Conservation (phyloP, 1,140 invertebrate species). For the Nymphalis io region DNA sequence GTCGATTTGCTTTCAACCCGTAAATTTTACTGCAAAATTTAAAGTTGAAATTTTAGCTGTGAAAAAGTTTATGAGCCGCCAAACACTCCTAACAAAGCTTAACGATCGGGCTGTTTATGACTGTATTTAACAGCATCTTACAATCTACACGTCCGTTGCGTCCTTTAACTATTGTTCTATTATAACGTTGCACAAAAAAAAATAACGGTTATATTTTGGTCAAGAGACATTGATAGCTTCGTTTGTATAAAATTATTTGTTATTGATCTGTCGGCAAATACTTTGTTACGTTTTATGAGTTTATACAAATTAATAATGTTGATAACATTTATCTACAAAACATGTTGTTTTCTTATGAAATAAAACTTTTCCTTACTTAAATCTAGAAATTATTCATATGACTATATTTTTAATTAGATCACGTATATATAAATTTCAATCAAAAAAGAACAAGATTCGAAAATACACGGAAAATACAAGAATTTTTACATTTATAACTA, state of each 20-base stretch:
- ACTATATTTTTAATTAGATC: too few species aligned
- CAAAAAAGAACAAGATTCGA: too few species aligned
- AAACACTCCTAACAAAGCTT: constrained; percentile 67
- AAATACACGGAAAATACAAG: too few species aligned
- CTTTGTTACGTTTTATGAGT: not conserved
- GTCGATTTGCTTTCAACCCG: constrained; percentile 57
- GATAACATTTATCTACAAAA: too few species aligned
- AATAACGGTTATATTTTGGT: constrained; percentile 52
- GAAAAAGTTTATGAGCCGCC: constrained; percentile 68
- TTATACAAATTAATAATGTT: not conserved
- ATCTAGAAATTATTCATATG: too few species aligned
- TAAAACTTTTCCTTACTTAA: too few species aligned
- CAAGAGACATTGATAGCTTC: constrained; percentile 41
- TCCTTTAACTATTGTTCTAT: constrained; percentile 39
- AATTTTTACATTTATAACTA: too few species aligned
- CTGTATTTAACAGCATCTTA: constrained; percentile 58
- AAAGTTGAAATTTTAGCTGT: constrained; percentile 37
- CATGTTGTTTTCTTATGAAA: too few species aligned
- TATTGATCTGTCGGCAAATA: constrained; percentile 1
- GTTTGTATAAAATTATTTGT: constrained; percentile 19
- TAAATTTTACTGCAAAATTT: constrained; percentile 57
- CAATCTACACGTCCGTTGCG: constrained; percentile 42
- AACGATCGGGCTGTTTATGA: constrained; percentile 64
- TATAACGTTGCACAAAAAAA: constrained; percentile 47
- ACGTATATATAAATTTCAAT: too few species aligned